Evolutionary conservation across 1,140 invertebrate species (phyloP).

Genomic region (Cydia strobilella): DNA sequence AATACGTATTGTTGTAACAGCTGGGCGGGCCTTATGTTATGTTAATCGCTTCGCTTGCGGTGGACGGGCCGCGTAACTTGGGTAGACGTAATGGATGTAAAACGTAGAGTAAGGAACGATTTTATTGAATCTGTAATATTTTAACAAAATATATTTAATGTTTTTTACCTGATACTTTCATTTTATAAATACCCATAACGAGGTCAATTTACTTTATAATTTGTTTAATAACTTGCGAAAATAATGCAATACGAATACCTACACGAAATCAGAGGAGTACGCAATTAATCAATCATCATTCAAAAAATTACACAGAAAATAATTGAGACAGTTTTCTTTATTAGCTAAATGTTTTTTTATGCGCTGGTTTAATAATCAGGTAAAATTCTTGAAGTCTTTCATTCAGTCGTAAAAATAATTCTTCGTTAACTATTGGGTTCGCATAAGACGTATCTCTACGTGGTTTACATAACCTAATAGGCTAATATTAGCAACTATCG

Average conservation of each 20-base stretch:
- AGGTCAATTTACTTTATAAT: background rate
- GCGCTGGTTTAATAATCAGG: background rate
- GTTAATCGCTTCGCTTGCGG: slow-evolving; percentile 25
- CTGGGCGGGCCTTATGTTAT: slow-evolving; percentile 8
- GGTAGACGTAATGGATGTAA: slow-evolving; percentile 43
- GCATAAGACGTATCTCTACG: background rate
- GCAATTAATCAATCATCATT: no score
- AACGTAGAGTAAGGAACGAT: slow-evolving; percentile 51
- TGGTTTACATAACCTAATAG: slow-evolving; percentile 1
- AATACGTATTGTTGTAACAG: slow-evolving; percentile 12
- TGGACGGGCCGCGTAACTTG: slow-evolving; percentile 27
- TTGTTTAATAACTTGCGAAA: background rate
- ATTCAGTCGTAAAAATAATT: background rate
- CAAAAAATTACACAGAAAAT: no score
- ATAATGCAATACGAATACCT: no score
- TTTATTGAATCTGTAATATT: slow-evolving; percentile 79
- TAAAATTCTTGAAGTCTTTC: background rate
- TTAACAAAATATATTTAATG: slow-evolving; percentile 79
- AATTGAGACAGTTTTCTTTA: no score
- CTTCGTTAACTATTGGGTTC: background rate
- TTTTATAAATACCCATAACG: slow-evolving; percentile 34
- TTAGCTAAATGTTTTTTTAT: no score
- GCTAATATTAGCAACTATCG: background rate
- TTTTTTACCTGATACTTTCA: slow-evolving; percentile 55
- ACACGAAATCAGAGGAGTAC: no score